Percentiles rank a stretch among this genome's conserved stretches.
These are phyloP conservation scores for Nasua narica DNA, from an alignment of 2,797 vertebrate species.

Conservation along the genomic window DNA sequence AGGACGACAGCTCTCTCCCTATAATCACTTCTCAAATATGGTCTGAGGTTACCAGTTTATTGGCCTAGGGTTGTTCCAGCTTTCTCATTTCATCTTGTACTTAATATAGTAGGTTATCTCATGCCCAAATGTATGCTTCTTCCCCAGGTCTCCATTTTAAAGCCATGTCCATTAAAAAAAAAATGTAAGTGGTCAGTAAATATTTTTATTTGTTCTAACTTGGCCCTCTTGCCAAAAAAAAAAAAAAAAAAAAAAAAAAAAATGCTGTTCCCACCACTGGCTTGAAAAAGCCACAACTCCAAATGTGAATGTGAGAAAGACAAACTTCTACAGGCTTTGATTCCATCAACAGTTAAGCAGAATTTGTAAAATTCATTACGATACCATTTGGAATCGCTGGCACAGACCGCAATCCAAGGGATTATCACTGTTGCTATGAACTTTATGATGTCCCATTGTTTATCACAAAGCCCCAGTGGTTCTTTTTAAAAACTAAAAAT, in stretches of 20 bases:
- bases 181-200: background rate
- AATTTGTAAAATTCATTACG: constrained; percentile 36
- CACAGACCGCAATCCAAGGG: constrained; percentile 6
- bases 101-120: background rate
- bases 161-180: constrained; percentile 7
- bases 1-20: background rate
- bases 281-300: background rate
- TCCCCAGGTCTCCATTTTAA: background rate
- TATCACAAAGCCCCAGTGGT: background rate
- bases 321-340: background rate
- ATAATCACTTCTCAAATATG: background rate
- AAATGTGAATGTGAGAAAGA: background rate
- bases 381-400: constrained; percentile 13
- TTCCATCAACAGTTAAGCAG: constrained; percentile 6
- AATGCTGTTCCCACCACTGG: background rate
- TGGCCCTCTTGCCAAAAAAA: background rate
- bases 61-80: background rate
- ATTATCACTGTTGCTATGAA: constrained; percentile 36
- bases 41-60: background rate
- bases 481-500: constrained; percentile 5
- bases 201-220: constrained; percentile 25
- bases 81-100: background rate
- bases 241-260: too few relatives aligned
- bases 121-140: background rate
- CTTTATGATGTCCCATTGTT: constrained; percentile 41